Percentiles rank a stretch among this genome's conserved stretches.
phyloP scores from a whole-genome alignment of 2,797 vertebrate species.

The Pseudochirops cupreus region DNA sequence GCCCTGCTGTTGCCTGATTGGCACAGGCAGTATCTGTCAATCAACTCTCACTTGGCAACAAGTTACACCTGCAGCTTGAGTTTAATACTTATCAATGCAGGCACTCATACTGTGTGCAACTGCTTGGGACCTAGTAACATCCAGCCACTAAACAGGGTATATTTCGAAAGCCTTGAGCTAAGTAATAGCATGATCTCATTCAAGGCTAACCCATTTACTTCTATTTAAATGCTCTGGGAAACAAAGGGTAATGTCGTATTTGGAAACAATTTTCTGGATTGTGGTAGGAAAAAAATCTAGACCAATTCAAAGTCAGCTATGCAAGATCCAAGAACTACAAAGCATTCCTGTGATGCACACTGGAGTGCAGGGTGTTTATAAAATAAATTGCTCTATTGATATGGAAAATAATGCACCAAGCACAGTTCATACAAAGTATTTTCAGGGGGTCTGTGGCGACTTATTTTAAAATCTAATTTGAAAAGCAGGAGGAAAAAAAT shows the following conservation, averaged over 20 bases:
- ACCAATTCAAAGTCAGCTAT: constrained; percentile 68
- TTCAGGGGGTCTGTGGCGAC: constrained; percentile 68
- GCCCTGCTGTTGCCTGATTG: constrained; percentile 58
- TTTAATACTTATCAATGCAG: constrained; percentile 60
- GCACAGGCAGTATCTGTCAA: constrained; percentile 87
- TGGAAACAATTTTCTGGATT: constrained; percentile 33
- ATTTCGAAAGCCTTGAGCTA: neutral
- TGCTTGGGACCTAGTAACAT: constrained; percentile 1
- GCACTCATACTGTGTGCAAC: neutral
- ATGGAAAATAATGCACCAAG: constrained; percentile 54
- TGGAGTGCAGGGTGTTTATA: constrained; percentile 55
- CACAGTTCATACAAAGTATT: constrained; percentile 54
- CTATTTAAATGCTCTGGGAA: constrained; percentile 46
- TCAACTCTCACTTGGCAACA: constrained; percentile 91
- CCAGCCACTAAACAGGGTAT: neutral
- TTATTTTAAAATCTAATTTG: constrained; percentile 75
- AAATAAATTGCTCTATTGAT: constrained; percentile 74
- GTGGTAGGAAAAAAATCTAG: constrained; percentile 51
- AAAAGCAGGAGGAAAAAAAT: constrained; percentile 70
- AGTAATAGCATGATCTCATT: neutral
- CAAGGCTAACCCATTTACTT: constrained; percentile 5
- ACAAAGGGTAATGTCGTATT: constrained; percentile 59
- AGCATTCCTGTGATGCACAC: constrained; percentile 55
- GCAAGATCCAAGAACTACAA: constrained; percentile 37
- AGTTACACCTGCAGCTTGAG: constrained; percentile 89